These are phyloP conservation scores for Opisthocomus hoazin DNA, from an alignment of 2,113 vertebrate species.

Conservation along the genomic window DNA sequence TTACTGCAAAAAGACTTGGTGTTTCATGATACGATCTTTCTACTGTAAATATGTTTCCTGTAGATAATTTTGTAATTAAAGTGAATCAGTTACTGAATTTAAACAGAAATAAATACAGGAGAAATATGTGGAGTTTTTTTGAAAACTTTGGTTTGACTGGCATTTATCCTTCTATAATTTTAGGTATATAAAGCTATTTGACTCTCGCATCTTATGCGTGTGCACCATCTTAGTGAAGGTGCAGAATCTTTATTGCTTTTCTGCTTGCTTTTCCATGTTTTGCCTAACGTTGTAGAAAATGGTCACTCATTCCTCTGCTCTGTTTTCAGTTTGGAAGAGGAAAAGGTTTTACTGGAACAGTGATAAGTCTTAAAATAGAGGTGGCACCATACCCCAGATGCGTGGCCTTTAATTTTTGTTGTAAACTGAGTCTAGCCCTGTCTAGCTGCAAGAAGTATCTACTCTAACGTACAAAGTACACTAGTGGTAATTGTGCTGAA, in stretches of 20 bases:
- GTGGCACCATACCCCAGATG: not conserved
- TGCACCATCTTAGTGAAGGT: not conserved
- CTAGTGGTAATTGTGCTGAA: not conserved
- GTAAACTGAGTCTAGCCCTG: not conserved
- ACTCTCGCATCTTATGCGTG: not conserved
- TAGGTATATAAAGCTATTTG: not conserved
- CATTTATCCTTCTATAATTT: not conserved
- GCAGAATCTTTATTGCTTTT: not conserved
- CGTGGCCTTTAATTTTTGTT: fast-evolving
- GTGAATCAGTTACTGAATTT: not conserved
- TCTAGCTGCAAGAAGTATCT: not conserved
- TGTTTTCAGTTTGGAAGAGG: not conserved
- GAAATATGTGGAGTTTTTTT: not conserved
- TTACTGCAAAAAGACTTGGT: not conserved
- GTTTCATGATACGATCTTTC: not conserved
- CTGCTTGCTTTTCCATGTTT: not conserved
- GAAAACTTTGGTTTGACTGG: not conserved
- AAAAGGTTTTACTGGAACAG: not conserved
- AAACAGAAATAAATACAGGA: not conserved
- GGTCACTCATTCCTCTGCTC: not conserved
- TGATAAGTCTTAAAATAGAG: not conserved
- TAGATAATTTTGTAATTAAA: not conserved
- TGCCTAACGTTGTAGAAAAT: not conserved
- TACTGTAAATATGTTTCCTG: not conserved
- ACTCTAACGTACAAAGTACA: not conserved